Base-by-base conservation (phyloP, 2,113 vertebrate species). In the Anoura caudifer region DNA sequence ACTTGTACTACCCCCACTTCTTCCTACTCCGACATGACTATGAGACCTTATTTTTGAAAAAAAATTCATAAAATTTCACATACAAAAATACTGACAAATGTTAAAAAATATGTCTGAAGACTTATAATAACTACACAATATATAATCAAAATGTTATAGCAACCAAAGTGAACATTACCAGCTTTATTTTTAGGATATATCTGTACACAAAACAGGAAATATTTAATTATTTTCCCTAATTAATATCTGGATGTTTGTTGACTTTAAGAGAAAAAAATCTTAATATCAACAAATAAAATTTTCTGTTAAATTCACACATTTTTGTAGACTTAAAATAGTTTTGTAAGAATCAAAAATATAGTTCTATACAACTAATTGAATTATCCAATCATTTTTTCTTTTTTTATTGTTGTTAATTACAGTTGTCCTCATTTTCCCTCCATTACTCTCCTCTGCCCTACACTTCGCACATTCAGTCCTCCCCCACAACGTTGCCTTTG, bases 281-380 rank as follows among this genome's bases (percentile, higher is more conserved):
- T 82, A 80, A 90, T 92, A 85, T 59, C 52, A 92, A 91, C n/a
- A 77, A 94, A 70, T 83, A 85, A 47, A 65, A 47, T 72, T 92
- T 87, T 96, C 17, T 87, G 70, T 79, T 87, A 90, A 96, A 85
- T 88, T 94, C 52, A 89, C 5, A 73, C 6, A 36, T 22, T 73
- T 87, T 80, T 89, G 2, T 45, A 22, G 14, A 11, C 19, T 69
- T 70, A 81, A 45, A 95, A 54, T 70, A 96, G 73, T 81, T 93
- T 92, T 88, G 43, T 77, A 88, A 15, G 10, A 90, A 72, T 94
- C 87, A 33, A 26, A 90, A 95, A 63, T 92, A 76, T 47, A 95
- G 45, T n/a, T 83, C n/a, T 67, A 86, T 31, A 96, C 7, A 80
- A 95, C 80, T 95, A 52, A 38, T 20, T 87, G 3, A 94, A 95